Evolutionary conservation across 2,113 vertebrate genomes (phyloP), one percentile per base, ranked within the genome.

Genomic region (Mohoua ochrocephala): DNA sequence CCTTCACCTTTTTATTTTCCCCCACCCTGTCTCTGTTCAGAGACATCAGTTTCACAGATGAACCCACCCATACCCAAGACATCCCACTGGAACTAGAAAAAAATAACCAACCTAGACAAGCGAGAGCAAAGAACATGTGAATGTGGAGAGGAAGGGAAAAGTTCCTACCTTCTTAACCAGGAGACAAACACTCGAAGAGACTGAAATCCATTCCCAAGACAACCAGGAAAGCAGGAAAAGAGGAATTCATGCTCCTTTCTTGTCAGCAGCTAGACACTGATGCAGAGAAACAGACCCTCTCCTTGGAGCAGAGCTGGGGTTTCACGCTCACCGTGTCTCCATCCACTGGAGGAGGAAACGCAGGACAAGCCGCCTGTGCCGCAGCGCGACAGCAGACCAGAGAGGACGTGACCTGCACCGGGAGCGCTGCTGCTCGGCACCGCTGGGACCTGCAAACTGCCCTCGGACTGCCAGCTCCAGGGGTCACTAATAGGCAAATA

Each of bases 251-350:
- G 13, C 42, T 44, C n/a, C 44, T 56, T 80, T 30, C 33, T 18
- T 18, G 7, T n/a, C 60, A 89, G 60, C 35, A 87, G 76, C 30
- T 16, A 35, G 39, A 45, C 23, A 69, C 7, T 0, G 1, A 65
- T 1, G 28, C 89, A 60, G 37, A 86, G 8, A 41, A 69, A 69
- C 11, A 31, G 35, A 67, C 26, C 9, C 30, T 5, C 42, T 28
- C 17, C 61, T 30, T 28, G 39, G 37, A 37, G 33, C 13, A 44
- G 13, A 41, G 37, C 14, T 50, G 4, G 6, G 8, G 11, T 8
- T 81, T 61, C 18, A 33, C 0, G 0, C 28, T 53, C 13, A 7
- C 50, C 0, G 1, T 24, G 2, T 27, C 13, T 56, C n/a, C 13
- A 22, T 33, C 3, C 12, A 1, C 22, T 3, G 14, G 11, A 71